Conservation (phyloP, 2,888 invertebrate species). For the Coenonympha glycerion region DNA sequence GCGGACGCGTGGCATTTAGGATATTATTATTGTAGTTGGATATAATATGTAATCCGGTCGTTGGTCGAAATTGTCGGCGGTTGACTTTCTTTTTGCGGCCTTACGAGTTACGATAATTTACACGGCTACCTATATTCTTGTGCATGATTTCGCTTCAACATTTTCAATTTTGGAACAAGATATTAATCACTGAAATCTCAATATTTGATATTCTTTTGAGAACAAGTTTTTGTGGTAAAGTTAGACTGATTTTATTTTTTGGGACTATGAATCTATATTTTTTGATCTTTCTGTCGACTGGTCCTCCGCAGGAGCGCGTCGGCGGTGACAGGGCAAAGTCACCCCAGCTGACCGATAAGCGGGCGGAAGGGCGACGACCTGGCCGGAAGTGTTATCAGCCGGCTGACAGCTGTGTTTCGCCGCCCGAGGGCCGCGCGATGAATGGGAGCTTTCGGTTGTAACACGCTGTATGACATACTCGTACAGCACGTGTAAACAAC, state of each 20-base stretch:
- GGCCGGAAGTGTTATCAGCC: slow-evolving; percentile 54
- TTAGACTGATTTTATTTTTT: too few species aligned
- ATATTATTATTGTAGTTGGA: too few species aligned
- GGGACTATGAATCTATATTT: too few species aligned
- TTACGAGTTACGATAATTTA: too few species aligned
- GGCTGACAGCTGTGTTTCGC: slow-evolving; percentile 2
- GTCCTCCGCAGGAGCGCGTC: slow-evolving; percentile 10
- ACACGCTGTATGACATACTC: neutral
- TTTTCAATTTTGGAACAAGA: too few species aligned
- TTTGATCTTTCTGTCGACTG: too few species aligned
- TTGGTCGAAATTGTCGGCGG: neutral
- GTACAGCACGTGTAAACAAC: neutral
- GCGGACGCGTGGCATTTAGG: neutral
- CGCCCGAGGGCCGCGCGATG: neutral
- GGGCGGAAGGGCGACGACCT: slow-evolving; percentile 63
- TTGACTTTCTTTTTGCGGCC: neutral
- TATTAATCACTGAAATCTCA: too few species aligned
- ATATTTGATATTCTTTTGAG: too few species aligned
- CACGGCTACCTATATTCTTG: too few species aligned
- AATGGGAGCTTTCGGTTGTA: neutral
- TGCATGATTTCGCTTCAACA: too few species aligned
- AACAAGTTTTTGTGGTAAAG: too few species aligned
- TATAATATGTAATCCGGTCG: neutral
- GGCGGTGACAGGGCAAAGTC: slow-evolving; percentile 25
- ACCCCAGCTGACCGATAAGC: slow-evolving; percentile 54